Conservation (phyloP, 2,888 invertebrate genomes). For the Rhagophthalmus giganteus region DNA sequence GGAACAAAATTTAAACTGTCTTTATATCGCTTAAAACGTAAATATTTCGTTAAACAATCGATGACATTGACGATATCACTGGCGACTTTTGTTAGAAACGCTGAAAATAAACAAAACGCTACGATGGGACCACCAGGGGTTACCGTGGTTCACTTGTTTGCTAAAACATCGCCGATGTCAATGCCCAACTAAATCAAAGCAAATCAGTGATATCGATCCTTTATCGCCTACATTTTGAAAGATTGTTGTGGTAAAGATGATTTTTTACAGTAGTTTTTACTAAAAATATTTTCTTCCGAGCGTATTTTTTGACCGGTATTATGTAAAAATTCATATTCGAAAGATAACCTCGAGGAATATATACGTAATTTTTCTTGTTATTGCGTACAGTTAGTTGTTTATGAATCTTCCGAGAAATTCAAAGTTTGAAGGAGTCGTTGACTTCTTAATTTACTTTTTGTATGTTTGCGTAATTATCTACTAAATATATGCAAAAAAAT, state of each 20-base stretch:
- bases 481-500: constrained; percentile 22
- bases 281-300: constrained; percentile 15
- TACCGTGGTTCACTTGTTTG: constrained; percentile 18
- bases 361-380: constrained; percentile 13
- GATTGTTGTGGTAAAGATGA: constrained; percentile 10
- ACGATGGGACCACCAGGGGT: constrained; percentile 6
- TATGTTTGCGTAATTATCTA: constrained; percentile 20
- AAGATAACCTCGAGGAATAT: constrained; percentile 22
- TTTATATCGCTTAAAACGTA: no score
- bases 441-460: constrained; percentile 27
- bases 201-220: constrained; percentile 13
- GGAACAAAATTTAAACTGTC: no score
- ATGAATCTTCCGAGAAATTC: constrained; percentile 15
- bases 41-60: constrained; percentile 8
- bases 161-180: constrained; percentile 25
- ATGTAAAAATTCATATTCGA: constrained; percentile 15
- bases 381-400: constrained; percentile 24
- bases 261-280: constrained; percentile 15
- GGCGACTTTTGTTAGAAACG: constrained; percentile 8
- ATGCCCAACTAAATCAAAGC: constrained; percentile 26
- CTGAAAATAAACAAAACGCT: constrained; percentile 3
- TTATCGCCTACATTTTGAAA: constrained; percentile 9
- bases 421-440: constrained; percentile 18
- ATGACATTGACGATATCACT: constrained; percentile 6
- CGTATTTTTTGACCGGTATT: constrained; percentile 9